These are phyloP conservation scores for Acanthisitta chloris DNA, from an alignment of 2,113 vertebrate genomes.

Conservation along the genomic window DNA sequence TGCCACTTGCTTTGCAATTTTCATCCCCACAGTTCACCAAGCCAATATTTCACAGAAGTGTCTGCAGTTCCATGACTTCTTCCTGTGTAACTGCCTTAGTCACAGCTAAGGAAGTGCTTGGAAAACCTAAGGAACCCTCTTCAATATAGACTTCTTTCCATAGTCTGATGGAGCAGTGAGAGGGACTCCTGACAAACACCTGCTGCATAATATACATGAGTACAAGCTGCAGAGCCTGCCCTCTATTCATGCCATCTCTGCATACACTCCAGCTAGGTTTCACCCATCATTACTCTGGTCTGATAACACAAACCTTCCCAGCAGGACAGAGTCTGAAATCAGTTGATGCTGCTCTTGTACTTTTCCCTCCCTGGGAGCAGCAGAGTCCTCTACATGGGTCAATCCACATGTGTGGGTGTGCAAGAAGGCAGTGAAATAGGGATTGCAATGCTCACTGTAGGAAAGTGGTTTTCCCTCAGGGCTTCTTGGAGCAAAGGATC, in stretches of 20 bases:
- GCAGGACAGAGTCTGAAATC: background rate
- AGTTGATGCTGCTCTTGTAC: background rate
- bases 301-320: background rate
- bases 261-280: background rate
- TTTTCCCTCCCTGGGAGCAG: background rate
- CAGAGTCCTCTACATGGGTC: background rate
- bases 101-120: background rate
- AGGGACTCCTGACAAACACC: background rate
- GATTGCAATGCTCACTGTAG: background rate
- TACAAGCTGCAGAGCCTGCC: background rate
- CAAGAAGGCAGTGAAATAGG: background rate
- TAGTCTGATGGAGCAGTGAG: background rate
- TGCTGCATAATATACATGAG: background rate
- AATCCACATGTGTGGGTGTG: accelerated
- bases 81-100: background rate
- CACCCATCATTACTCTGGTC: background rate
- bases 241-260: background rate
- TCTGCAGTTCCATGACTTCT: background rate
- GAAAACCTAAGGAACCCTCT: background rate
- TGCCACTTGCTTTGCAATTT: background rate
- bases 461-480: background rate
- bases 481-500: background rate
- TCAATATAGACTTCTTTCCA: background rate
- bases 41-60: background rate
- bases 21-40: background rate